These are phyloP conservation scores for Sepioteuthis lessoniana DNA, from an alignment of 2,888 invertebrate genomes.

Conservation along the genomic window DNA sequence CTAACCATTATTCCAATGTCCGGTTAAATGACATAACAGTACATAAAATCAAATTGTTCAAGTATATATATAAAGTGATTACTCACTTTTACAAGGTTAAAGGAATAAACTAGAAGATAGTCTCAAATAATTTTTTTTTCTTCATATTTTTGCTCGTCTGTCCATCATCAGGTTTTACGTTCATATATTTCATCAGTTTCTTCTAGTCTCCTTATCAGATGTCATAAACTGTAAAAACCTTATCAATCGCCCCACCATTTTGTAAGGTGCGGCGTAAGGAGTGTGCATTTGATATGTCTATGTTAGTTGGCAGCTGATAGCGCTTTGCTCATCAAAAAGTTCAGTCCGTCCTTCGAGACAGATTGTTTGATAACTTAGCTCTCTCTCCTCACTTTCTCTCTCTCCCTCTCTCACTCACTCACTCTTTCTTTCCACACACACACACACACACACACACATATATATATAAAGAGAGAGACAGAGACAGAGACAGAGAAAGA, in stretches of 20 bases:
- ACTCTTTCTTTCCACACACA: neutral
- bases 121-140: too few relatives aligned
- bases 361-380: neutral
- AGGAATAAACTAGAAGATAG: too few relatives aligned
- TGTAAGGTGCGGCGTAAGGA: neutral
- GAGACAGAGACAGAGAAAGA: too few relatives aligned
- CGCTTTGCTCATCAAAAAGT: neutral
- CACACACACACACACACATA: neutral
- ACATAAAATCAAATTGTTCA: too few relatives aligned
- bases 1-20: too few relatives aligned
- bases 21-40: too few relatives aligned
- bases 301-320: neutral
- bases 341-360: conserved; percentile 11
- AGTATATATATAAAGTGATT: too few relatives aligned
- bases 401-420: neutral
- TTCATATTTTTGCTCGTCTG: neutral
- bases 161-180: neutral
- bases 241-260: neutral
- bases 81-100: too few relatives aligned
- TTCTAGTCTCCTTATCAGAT: neutral
- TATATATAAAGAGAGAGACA: neutral
- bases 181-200: neutral
- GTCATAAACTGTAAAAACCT: conserved; percentile 16
- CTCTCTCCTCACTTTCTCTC: neutral
- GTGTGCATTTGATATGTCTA: neutral